A percentile compares a stretch with the other conserved stretches of the same genome.
Conservation (phyloP, 2,797 vertebrate species). For the Emys orbicularis region DNA sequence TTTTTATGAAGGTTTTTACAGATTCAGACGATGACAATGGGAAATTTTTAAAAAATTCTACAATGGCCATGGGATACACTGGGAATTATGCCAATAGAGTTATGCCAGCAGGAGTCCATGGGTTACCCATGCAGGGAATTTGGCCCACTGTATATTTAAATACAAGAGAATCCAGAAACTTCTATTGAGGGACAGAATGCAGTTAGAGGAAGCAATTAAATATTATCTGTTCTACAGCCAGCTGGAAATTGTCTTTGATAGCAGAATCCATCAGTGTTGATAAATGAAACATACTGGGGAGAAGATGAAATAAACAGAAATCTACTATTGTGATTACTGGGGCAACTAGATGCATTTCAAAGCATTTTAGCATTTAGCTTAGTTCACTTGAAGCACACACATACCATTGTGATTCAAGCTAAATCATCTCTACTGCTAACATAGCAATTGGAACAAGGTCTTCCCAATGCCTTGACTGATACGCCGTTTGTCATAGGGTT, state of each 20-base stretch:
- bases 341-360: constrained; percentile 20
- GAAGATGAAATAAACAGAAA: constrained; percentile 53
- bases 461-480: not conserved
- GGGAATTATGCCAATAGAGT: not conserved
- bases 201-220: constrained; percentile 49
- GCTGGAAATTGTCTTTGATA: constrained; percentile 56
- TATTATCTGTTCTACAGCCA: constrained; percentile 46
- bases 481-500: too few relatives aligned
- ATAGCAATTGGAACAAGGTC: not conserved
- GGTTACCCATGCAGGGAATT: constrained; percentile 17
- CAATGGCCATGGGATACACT: not conserved
- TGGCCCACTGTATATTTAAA: not conserved
- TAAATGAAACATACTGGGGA: constrained; percentile 30
- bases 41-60: not conserved
- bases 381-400: not conserved
- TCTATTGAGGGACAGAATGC: constrained; percentile 26
- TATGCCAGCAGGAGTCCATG: not conserved
- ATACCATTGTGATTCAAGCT: not conserved
- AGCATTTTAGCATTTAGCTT: not conserved
- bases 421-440: not conserved
- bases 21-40: not conserved
- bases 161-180: constrained; percentile 24
- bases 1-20: not conserved
- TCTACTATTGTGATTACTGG: not conserved
- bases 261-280: constrained; percentile 23